Evolutionary conservation across 2,888 invertebrate species (phyloP).

Genomic region (Candidula unifasciata): DNA sequence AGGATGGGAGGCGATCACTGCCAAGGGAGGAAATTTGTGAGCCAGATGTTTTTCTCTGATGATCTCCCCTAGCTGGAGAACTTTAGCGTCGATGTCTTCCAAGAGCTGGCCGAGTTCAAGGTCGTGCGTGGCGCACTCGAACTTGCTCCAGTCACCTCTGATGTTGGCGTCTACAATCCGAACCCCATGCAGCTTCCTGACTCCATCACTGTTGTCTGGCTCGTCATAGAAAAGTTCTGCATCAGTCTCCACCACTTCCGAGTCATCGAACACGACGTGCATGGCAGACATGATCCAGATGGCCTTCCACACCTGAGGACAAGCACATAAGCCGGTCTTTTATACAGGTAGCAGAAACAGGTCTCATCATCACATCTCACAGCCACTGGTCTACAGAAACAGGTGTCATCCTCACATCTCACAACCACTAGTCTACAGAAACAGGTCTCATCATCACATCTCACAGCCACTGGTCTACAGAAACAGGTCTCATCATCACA

Average conservation of each 20-base stretch:
- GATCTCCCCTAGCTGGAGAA: background rate
- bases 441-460: too few relatives aligned
- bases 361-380: too few relatives aligned
- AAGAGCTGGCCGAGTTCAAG: background rate
- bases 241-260: background rate
- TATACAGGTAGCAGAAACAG: too few relatives aligned
- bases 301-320: constrained; percentile 19
- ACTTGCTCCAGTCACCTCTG: constrained; percentile 28
- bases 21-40: background rate
- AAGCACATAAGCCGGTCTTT: background rate
- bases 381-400: too few relatives aligned
- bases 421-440: too few relatives aligned
- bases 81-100: background rate
- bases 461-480: too few relatives aligned
- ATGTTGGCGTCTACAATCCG: constrained; percentile 7
- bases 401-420: too few relatives aligned
- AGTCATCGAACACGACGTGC: constrained; percentile 18
- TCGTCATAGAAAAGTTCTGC: constrained; percentile 2
- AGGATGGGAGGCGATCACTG: constrained; percentile 25
- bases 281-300: constrained; percentile 30
- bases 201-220: background rate
- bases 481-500: too few relatives aligned
- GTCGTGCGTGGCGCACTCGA: constrained; percentile 31
- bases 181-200: background rate
- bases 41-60: background rate